Evolutionary conservation across 1,140 invertebrate species (phyloP), one percentile per base, ranked within the genome.

Genomic region (Vanessa tameamea): DNA sequence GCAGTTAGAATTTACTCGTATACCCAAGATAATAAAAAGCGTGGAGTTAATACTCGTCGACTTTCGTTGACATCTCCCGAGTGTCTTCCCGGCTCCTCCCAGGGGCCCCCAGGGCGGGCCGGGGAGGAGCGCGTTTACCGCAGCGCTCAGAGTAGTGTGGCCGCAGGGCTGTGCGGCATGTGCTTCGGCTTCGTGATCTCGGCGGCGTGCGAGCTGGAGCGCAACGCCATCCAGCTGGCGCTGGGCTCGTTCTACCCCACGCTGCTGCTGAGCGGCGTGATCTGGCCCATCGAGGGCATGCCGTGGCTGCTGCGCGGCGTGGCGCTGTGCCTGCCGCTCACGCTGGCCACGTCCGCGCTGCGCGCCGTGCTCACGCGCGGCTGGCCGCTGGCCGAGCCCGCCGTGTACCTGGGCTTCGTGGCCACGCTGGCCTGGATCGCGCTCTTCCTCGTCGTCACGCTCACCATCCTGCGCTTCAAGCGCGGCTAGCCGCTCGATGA

Each of bases 171-270:
- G 12, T 98, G 97, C 87, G 98, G 98, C 80, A 99, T 99, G 98
- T 97, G 97, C 84, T 98, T 98, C 88, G 96, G 96, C 64, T 97
- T 99, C 90, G 96, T 99, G n/a, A 98, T 98, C 79, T 99, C 98
- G 8, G 96, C 97, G 12, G 95, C 98, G 43, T 98, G 97, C 91
- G 97, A 98, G 83, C 95, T 98, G 75, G 98, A 99, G 93, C 95
- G 97, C 73, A 98, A 98, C 87, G 98, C 98, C 15, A 99, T 99
- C 79, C 98, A 99, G 91, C 89, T 99, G 68, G 97, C 98, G 5
- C 94, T 99, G 13, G 98, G 98, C 61, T 98, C 97, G 75, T 99
- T 99, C 92, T 98, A 99, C 92, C 98, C 98, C 5, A 98, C 97
- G 51, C 94, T 99, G 23, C 93, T 99, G 76, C 94, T 98, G 7